phyloP scores from a whole-genome alignment of 2,797 vertebrate species.

The Astyanax mexicanus region DNA sequence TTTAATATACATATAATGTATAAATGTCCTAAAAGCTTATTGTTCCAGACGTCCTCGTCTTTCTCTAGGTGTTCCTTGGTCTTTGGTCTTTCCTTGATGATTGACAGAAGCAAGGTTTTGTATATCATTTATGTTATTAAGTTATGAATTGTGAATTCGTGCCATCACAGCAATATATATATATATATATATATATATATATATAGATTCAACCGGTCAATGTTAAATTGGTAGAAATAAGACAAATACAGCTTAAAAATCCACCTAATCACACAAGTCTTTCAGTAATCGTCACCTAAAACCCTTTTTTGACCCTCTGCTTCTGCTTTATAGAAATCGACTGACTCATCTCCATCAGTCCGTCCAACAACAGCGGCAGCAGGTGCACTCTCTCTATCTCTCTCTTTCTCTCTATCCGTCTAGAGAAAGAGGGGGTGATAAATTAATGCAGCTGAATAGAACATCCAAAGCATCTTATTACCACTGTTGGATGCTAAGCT shows the following conservation, averaged over 20 bases:
- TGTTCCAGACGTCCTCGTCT: too few relatives aligned
- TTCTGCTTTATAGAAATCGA: not conserved
- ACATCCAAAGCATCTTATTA: conserved; percentile 93
- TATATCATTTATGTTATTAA: too few relatives aligned
- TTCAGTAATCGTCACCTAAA: not conserved
- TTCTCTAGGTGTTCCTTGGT: too few relatives aligned
- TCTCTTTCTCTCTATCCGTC: too few relatives aligned
- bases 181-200: too few relatives aligned
- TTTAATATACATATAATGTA: too few relatives aligned
- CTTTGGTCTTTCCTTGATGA: too few relatives aligned
- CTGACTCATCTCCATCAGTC: not conserved
- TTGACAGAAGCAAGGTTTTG: too few relatives aligned
- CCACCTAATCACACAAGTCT: not conserved
- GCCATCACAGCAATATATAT: not conserved
- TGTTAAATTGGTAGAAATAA: not conserved
- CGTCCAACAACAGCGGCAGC: not conserved
- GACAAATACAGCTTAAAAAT: too few relatives aligned
- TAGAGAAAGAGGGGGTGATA: conserved; percentile 80
- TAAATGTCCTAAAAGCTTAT: too few relatives aligned
- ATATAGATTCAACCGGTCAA: not conserved
- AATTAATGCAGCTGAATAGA: conserved; percentile 96
- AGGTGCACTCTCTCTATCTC: conserved; percentile 73
- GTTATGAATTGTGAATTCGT: too few relatives aligned
- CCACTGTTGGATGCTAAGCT: conserved; percentile 92
- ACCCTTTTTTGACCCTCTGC: not conserved